Evolutionary conservation across 2,888 invertebrate species (phyloP).

Genomic region (Patella caerulea): DNA sequence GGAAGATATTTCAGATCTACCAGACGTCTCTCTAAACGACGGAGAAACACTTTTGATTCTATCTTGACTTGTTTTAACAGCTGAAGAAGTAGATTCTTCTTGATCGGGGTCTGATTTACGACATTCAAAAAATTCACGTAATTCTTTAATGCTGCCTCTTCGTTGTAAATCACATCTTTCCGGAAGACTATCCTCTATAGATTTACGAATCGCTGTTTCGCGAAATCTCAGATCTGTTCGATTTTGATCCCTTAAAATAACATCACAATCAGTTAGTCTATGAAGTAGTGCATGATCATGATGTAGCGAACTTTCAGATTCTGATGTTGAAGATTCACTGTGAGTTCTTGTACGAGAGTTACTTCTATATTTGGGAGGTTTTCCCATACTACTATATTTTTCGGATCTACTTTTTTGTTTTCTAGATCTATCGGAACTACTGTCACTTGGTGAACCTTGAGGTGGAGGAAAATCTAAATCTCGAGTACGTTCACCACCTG

Average conservation of each 20-base stretch:
- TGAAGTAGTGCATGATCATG: slow-evolving; percentile 6
- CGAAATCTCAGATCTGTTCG: slow-evolving; percentile 16
- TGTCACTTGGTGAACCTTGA: slow-evolving; percentile 18
- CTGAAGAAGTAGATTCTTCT: slow-evolving; percentile 15
- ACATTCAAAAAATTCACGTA: slow-evolving; percentile 59
- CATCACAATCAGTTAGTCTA: slow-evolving; percentile 24
- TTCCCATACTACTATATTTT: slow-evolving; percentile 28
- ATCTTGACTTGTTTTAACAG: slow-evolving; percentile 32
- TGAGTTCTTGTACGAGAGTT: slow-evolving; percentile 49
- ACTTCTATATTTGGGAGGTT: slow-evolving; percentile 54
- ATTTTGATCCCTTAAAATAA: slow-evolving; percentile 34
- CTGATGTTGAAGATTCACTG: slow-evolving; percentile 61
- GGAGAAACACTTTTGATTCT: slow-evolving; percentile 49
- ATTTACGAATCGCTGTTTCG: slow-evolving; percentile 11
- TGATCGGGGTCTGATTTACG: slow-evolving; percentile 29
- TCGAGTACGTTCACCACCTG: slow-evolving; percentile 16
- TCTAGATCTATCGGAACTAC: slow-evolving; percentile 23
- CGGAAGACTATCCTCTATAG: slow-evolving; percentile 25
- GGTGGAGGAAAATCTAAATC: slow-evolving; percentile 12
- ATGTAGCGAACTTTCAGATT: slow-evolving; percentile 40
- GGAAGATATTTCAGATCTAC: slow-evolving; percentile 21
- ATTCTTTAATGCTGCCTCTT: slow-evolving; percentile 64
- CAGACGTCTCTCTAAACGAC: slow-evolving; percentile 20
- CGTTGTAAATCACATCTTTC: slow-evolving; percentile 48
- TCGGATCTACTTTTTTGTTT: slow-evolving; percentile 27